Evolutionary conservation across 2,797 vertebrate genomes (phyloP).

Genomic region (Rhinoraja longicauda): DNA sequence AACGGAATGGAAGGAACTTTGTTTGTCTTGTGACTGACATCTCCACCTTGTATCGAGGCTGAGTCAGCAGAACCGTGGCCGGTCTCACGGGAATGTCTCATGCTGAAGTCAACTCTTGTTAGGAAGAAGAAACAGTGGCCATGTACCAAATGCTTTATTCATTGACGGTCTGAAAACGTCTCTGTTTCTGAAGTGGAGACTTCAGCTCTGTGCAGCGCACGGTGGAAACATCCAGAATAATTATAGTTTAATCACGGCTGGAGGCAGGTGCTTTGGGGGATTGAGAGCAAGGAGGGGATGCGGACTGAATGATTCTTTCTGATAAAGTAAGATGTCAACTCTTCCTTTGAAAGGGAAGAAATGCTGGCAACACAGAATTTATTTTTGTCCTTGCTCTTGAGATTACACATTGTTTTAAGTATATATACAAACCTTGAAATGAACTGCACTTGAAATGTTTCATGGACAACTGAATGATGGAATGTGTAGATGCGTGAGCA

Average conservation of each 20-base stretch:
- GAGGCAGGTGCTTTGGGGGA: background rate
- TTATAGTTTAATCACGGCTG: background rate
- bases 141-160: background rate
- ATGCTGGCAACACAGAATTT: background rate
- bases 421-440: background rate
- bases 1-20: background rate
- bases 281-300: background rate
- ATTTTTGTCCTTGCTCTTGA: background rate
- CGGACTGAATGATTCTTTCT: background rate
- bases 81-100: background rate
- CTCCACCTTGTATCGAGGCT: background rate
- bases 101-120: background rate
- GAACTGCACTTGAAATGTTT: background rate
- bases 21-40: background rate
- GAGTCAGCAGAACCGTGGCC: background rate
- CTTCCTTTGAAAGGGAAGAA: background rate
- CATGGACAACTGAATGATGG: background rate
- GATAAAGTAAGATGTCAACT: constrained; percentile 18
- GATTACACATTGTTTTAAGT: background rate
- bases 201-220: background rate
- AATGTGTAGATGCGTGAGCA: background rate
- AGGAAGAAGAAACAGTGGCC: background rate
- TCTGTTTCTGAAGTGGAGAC: background rate
- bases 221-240: background rate
- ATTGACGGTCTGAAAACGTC: background rate